phyloP scores from a whole-genome alignment of 2,797 vertebrate genomes.

The Schizothorax lantsangensis region DNA sequence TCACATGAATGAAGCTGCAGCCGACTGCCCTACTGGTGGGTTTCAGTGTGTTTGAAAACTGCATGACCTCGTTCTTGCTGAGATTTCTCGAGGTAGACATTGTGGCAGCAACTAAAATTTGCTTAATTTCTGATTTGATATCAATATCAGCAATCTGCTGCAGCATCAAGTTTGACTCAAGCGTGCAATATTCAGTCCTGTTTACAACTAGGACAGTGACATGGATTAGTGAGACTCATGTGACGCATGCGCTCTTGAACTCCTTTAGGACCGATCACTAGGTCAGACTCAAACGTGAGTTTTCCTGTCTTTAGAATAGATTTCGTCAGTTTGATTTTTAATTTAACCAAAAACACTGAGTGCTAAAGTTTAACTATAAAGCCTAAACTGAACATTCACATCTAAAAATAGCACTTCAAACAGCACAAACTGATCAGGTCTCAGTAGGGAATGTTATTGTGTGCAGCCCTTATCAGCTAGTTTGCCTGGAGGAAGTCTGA shows the following conservation, averaged over 20 bases:
- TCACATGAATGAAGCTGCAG: conserved; percentile 75
- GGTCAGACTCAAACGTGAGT: conserved; percentile 62
- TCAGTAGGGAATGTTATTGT: conserved; percentile 35
- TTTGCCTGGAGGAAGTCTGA: conserved; percentile 42
- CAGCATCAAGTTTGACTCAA: conserved; percentile 22
- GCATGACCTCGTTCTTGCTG: conserved; percentile 54
- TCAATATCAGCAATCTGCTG: conserved; percentile 2
- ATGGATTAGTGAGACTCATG: conserved; percentile 68
- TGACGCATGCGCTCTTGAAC: conserved; percentile 58
- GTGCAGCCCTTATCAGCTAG: conserved; percentile 34
- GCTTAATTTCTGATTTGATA: conserved; percentile 40
- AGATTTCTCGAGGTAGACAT: conserved; percentile 53
- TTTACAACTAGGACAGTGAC: conserved; percentile 57
- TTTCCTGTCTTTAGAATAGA: not conserved
- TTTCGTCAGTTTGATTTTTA: not conserved
- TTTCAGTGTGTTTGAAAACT: conserved; percentile 45
- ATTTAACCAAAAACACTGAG: not conserved
- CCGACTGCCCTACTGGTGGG: conserved; percentile 63
- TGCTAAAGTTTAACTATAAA: not conserved
- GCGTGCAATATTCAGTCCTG: not conserved
- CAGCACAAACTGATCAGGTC: conserved; percentile 43
- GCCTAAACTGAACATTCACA: not conserved
- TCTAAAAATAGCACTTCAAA: conserved; percentile 41
- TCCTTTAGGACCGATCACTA: conserved; percentile 66
- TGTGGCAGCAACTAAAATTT: conserved; percentile 8